A percentile compares a stretch with the other conserved stretches of the same genome.
These are phyloP conservation scores for Pollenia angustigena DNA, from an alignment of 2,888 invertebrate genomes.

Conservation along the genomic window DNA sequence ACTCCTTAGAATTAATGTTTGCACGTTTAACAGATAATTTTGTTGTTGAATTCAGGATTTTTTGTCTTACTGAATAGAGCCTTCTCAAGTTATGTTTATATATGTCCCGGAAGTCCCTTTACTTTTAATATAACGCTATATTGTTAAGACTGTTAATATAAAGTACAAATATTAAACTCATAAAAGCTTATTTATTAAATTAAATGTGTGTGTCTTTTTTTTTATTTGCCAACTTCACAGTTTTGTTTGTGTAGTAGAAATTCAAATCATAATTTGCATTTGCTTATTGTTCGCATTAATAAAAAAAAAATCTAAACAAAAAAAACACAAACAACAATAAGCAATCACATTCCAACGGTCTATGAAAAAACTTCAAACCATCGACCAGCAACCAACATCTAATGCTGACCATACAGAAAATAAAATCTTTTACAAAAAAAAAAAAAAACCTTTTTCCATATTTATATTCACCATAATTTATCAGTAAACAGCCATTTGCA, in stretches of 20 bases:
- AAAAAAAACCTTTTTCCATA: constrained; percentile 9
- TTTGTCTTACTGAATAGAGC: too few relatives aligned
- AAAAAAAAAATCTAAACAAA: neutral
- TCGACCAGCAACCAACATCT: neutral
- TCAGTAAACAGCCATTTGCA: neutral
- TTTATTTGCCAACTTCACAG: too few relatives aligned
- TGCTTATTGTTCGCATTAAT: neutral
- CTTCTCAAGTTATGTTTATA: too few relatives aligned
- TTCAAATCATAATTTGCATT: neutral
- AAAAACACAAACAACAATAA: neutral
- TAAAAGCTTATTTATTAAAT: too few relatives aligned
- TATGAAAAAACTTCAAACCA: constrained; percentile 14
- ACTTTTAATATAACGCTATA: too few relatives aligned
- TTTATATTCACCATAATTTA: neutral
- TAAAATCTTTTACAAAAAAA: constrained; percentile 46
- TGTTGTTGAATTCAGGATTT: too few relatives aligned
- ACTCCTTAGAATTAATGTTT: too few relatives aligned
- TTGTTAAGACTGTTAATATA: too few relatives aligned
- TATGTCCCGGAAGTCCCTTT: too few relatives aligned
- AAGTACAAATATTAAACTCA: too few relatives aligned
- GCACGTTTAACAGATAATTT: too few relatives aligned
- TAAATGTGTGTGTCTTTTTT: too few relatives aligned
- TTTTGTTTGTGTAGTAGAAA: neutral
- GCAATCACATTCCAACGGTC: neutral
- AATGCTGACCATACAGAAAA: constrained; percentile 54